phyloP scores from a whole-genome alignment of 2,113 vertebrate species.

The Paralichthys olivaceus region DNA sequence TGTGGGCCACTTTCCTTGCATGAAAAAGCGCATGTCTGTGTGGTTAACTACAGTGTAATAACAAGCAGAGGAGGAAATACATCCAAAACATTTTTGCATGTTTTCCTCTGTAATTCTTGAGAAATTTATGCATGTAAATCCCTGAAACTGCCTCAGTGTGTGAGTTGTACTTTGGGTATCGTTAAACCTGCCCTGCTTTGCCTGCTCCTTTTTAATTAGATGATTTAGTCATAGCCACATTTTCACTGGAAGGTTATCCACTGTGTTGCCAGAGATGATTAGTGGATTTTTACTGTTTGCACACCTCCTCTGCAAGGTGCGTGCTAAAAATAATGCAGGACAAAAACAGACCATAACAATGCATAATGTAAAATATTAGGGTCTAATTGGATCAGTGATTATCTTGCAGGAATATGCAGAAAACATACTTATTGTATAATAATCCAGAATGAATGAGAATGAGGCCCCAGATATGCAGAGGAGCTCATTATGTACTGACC shows the following conservation, averaged over 20 bases:
- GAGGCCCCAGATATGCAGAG: slow-evolving; percentile 31
- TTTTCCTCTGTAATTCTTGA: not conserved
- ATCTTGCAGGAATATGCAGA: not conserved
- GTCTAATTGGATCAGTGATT: slow-evolving; percentile 16
- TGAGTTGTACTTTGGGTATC: not conserved
- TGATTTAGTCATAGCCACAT: not conserved
- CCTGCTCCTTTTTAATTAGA: not conserved
- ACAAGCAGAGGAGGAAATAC: not conserved
- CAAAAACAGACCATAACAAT: not conserved
- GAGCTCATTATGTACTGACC: slow-evolving; percentile 45
- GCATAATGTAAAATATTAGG: slow-evolving; percentile 17
- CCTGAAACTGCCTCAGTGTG: not conserved
- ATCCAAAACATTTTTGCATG: not conserved
- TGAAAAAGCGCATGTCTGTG: not conserved
- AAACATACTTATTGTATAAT: slow-evolving; percentile 21
- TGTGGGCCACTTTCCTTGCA: too few species aligned
- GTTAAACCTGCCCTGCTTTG: not conserved
- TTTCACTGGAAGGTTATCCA: not conserved
- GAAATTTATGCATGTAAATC: not conserved
- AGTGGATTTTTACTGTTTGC: not conserved
- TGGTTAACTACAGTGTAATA: not conserved
- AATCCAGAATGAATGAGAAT: slow-evolving; percentile 17
- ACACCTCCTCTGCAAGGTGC: not conserved
- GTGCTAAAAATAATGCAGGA: not conserved
- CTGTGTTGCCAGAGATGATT: not conserved